Evolutionary conservation across 1,140 invertebrate species (phyloP).

Genomic region (Sycophaga agraensis): DNA sequence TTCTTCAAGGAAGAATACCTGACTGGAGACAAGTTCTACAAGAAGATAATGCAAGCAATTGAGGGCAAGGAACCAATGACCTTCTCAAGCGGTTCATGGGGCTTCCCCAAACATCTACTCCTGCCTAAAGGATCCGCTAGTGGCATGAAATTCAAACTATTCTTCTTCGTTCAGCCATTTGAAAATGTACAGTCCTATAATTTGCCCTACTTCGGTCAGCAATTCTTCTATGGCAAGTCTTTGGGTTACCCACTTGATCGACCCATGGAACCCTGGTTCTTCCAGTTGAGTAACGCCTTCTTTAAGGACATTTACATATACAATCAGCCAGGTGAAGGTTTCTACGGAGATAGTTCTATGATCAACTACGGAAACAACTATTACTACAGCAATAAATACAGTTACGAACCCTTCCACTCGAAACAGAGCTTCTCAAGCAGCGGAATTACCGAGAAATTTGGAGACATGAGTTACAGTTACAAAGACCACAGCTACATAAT

Average conservation of each 20-base stretch:
- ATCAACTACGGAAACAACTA: no score
- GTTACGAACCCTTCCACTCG: no score
- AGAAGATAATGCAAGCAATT: slow-evolving; percentile 40
- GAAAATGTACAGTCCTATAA: slow-evolving; percentile 34
- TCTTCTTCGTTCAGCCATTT: slow-evolving; percentile 65
- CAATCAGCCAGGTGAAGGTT: no score
- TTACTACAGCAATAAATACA: no score
- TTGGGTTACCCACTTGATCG: slow-evolving; percentile 73
- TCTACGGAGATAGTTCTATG: no score
- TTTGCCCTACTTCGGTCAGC: slow-evolving; percentile 42
- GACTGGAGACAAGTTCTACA: slow-evolving; percentile 42
- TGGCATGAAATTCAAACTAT: slow-evolving; percentile 67
- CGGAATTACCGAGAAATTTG: no score
- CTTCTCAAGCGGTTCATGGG: slow-evolving; percentile 45
- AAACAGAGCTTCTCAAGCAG: no score
- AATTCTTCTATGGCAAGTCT: slow-evolving; percentile 49
- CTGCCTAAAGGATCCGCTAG: slow-evolving; percentile 67
- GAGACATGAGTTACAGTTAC: no score
- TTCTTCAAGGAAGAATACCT: slow-evolving; percentile 41
- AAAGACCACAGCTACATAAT: no score
- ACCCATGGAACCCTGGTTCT: slow-evolving; percentile 59
- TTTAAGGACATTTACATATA: slow-evolving; percentile 63
- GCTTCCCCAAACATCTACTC: slow-evolving; percentile 65
- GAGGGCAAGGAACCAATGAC: slow-evolving; percentile 34
- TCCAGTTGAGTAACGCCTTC: slow-evolving; percentile 66